Conservation (phyloP, 2,888 invertebrate species). For the Thereva unica region DNA sequence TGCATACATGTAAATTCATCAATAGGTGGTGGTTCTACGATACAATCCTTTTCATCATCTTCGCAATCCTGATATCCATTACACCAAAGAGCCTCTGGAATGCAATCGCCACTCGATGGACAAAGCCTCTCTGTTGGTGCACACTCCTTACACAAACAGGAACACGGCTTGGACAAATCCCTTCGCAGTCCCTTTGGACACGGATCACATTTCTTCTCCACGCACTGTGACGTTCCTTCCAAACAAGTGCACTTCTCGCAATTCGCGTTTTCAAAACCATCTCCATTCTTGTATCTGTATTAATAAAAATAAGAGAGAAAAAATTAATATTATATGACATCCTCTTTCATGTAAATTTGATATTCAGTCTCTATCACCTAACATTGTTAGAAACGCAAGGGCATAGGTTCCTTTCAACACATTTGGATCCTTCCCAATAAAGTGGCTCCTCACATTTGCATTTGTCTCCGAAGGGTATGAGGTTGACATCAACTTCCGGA, state of each 20-base stretch:
- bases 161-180: conserved; percentile 66
- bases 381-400: conserved; percentile 76
- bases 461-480: conserved; percentile 46
- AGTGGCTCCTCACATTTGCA: conserved; percentile 63
- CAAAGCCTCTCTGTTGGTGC: conserved; percentile 69
- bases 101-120: conserved; percentile 74
- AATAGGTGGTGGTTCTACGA: conserved; percentile 46
- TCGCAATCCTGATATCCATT: conserved; percentile 80
- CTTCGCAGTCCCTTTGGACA: conserved; percentile 66
- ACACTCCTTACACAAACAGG: conserved; percentile 76
- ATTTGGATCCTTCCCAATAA: conserved; percentile 76
- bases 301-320: conserved; percentile 49
- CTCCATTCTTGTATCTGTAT: conserved; percentile 71
- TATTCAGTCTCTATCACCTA: conserved; percentile 52
- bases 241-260: conserved; percentile 82
- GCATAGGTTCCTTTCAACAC: conserved; percentile 73
- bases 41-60: conserved; percentile 77
- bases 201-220: conserved; percentile 68
- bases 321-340: conserved; percentile 41
- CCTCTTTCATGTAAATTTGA: neutral
- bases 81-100: conserved; percentile 74
- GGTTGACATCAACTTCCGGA: conserved; percentile 59
- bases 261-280: conserved; percentile 69
- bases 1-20: neutral
- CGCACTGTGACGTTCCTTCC: conserved; percentile 73